These are phyloP conservation scores for Agrilus mali DNA, from an alignment of 2,888 invertebrate genomes.

Conservation along the genomic window DNA sequence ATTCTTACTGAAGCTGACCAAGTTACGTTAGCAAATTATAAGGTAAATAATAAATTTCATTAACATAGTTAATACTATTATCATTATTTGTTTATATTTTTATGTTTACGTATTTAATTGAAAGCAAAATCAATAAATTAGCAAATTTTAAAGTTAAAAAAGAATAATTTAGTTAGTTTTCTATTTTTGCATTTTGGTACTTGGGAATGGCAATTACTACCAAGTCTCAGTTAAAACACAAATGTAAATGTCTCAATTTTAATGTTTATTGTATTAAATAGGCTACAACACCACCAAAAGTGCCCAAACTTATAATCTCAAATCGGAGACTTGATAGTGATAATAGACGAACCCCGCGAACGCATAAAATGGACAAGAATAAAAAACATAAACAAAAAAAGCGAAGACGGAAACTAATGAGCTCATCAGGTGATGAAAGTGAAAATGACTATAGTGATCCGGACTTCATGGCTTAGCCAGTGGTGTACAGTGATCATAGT, in stretches of 20 bases:
- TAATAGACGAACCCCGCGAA: slow-evolving; percentile 29
- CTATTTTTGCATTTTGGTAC: too few relatives aligned
- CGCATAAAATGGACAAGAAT: slow-evolving; percentile 32
- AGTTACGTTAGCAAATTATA: slow-evolving; percentile 31
- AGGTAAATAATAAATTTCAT: slow-evolving; percentile 20
- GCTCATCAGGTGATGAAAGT: slow-evolving; percentile 47
- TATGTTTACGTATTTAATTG: neutral
- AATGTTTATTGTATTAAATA: slow-evolving; percentile 10
- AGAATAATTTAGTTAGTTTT: too few relatives aligned
- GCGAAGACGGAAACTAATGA: slow-evolving; percentile 41
- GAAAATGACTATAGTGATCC: slow-evolving; percentile 54
- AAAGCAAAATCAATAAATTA: neutral
- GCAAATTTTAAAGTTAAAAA: neutral
- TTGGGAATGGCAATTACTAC: neutral
- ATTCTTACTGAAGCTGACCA: slow-evolving; percentile 31
- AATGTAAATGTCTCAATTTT: neutral
- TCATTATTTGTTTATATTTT: slow-evolving; percentile 5
- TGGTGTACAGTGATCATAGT: slow-evolving; percentile 27
- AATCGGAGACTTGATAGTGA: slow-evolving; percentile 33
- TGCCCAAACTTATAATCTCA: slow-evolving; percentile 40
- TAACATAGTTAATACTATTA: slow-evolving; percentile 2
- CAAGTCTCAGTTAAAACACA: neutral
- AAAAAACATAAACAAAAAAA: slow-evolving; percentile 39
- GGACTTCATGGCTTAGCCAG: slow-evolving; percentile 33
- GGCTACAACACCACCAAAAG: slow-evolving; percentile 34